A percentile compares a stretch with the other conserved stretches of the same genome.
Conservation (phyloP, 2,888 invertebrate species). For the Trissolcus brochymenae region DNA sequence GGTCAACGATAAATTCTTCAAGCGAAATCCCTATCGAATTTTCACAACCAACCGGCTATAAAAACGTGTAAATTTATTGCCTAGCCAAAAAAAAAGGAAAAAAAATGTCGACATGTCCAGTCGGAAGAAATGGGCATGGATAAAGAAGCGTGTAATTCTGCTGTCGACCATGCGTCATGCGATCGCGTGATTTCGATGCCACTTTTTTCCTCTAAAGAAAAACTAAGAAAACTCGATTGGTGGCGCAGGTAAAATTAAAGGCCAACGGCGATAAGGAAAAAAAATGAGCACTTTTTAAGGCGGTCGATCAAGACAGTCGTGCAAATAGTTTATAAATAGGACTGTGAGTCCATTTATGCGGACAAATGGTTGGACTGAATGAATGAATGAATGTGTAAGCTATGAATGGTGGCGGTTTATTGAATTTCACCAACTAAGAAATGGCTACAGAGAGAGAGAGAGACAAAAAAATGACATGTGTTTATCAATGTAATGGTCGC, state of each 20-base stretch:
- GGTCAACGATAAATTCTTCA: not conserved
- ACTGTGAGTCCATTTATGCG: not conserved
- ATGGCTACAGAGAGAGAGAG: no score
- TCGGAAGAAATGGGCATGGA: not conserved
- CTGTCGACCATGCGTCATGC: constrained; percentile 16
- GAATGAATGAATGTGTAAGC: constrained; percentile 5
- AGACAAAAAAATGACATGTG: constrained; percentile 4
- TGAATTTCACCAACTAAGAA: constrained; percentile 16
- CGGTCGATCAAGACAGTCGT: no score
- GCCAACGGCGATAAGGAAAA: no score
- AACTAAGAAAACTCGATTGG: constrained; percentile 11
- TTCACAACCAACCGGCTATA: not conserved
- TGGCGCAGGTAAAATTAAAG: not conserved
- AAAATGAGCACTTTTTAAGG: no score
- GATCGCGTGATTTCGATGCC: constrained; percentile 20
- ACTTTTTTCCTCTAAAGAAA: constrained; percentile 14
- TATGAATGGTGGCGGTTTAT: constrained; percentile 10
- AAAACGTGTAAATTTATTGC: constrained; percentile 1
- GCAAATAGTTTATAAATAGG: no score
- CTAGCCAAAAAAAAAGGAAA: not conserved
- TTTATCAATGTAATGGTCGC: constrained; percentile 12
- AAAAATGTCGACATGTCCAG: no score
- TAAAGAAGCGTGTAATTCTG: constrained; percentile 8
- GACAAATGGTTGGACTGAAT: not conserved
- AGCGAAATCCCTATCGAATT: not conserved